A percentile compares a stretch with the other conserved stretches of the same genome.
Evolutionary conservation across 1,140 invertebrate genomes (phyloP).

Genomic region (Lineus longissimus): DNA sequence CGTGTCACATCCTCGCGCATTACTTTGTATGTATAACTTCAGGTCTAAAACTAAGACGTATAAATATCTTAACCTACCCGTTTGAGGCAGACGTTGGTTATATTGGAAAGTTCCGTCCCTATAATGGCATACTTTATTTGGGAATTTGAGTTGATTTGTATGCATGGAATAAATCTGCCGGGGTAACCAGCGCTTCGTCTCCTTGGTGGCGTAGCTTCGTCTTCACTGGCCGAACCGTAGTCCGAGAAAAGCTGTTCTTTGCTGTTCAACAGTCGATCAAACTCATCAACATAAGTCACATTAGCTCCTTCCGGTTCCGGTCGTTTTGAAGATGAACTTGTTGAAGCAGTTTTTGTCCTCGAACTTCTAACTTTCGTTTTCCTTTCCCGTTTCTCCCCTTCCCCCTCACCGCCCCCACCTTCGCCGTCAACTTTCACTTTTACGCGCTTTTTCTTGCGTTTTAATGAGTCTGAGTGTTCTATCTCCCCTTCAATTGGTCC

Average conservation of each 20-base stretch:
- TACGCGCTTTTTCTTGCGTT: too few species aligned
- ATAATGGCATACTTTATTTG: slow-evolving; percentile 98
- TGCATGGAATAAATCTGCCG: slow-evolving; percentile 2
- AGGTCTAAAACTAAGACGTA: too few species aligned
- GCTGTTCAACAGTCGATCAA: slow-evolving; percentile 43
- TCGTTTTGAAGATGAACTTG: slow-evolving; percentile 12
- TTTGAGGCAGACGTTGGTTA: slow-evolving; percentile 91
- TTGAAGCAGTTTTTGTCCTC: not conserved
- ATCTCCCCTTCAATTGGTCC: too few species aligned
- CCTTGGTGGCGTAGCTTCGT: slow-evolving; percentile 19
- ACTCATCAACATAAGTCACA: slow-evolving; percentile 29
- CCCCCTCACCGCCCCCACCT: slow-evolving; percentile 15
- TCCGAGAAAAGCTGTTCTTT: slow-evolving; percentile 49
- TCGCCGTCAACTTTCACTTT: too few species aligned
- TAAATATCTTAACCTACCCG: too few species aligned
- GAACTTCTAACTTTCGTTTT: slow-evolving; percentile 15
- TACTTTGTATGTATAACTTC: too few species aligned
- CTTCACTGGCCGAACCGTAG: slow-evolving; percentile 18
- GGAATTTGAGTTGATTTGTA: slow-evolving; percentile 80
- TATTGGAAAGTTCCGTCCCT: slow-evolving; percentile 94
- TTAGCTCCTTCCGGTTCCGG: slow-evolving; percentile 48
- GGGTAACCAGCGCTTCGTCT: slow-evolving; percentile 4
- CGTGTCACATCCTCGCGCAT: too few species aligned
- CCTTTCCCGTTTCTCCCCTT: slow-evolving; percentile 15
- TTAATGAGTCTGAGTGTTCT: too few species aligned